A percentile compares a stretch with the other conserved stretches of the same genome.
These are phyloP conservation scores for Saccostrea echinata DNA, from an alignment of 1,140 invertebrate genomes.

Conservation along the genomic window DNA sequence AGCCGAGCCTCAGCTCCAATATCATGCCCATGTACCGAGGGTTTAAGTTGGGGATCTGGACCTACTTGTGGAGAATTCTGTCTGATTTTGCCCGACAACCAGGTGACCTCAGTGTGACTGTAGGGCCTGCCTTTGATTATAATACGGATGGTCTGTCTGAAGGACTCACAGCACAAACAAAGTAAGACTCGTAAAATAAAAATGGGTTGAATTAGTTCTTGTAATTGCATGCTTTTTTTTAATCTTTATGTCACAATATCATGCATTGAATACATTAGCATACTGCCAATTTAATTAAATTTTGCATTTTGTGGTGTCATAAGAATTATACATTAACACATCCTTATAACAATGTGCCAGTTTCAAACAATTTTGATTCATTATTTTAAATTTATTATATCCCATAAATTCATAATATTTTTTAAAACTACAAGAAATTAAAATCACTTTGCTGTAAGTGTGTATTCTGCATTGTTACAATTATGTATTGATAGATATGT, in stretches of 20 bases:
- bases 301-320: too few species aligned
- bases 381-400: neutral
- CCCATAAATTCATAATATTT: neutral
- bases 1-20: conserved; percentile 55
- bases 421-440: neutral
- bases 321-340: neutral
- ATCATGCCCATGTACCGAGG: conserved; percentile 64
- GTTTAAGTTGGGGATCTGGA: conserved; percentile 68
- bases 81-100: conserved; percentile 55
- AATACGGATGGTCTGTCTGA: conserved; percentile 67
- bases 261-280: too few species aligned
- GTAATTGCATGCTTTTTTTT: too few species aligned
- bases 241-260: too few species aligned
- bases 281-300: too few species aligned
- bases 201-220: too few species aligned
- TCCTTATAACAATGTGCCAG: neutral
- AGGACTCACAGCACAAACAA: conserved; percentile 43
- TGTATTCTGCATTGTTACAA: too few species aligned
- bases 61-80: conserved; percentile 58
- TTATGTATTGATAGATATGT: conserved; percentile 50
- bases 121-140: conserved; percentile 69
- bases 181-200: conserved; percentile 48
- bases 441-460: too few species aligned
- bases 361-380: neutral
- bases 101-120: conserved; percentile 57